A percentile compares a stretch with the other conserved stretches of the same genome.
These are phyloP conservation scores for Eurois occulta DNA, from an alignment of 2,888 invertebrate genomes.

Conservation along the genomic window DNA sequence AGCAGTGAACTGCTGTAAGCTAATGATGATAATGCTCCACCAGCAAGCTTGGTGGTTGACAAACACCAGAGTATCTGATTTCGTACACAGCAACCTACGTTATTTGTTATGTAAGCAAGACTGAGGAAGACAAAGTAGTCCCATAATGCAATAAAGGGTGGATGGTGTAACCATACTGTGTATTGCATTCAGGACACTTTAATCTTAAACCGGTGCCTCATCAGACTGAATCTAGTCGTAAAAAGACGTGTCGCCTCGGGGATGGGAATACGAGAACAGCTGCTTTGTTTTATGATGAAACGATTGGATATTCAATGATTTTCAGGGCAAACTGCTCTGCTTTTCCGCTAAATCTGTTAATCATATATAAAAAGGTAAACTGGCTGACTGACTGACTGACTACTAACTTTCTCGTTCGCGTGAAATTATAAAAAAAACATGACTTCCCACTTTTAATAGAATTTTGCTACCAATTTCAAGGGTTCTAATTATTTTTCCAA, in stretches of 20 bases:
- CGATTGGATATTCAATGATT: background rate
- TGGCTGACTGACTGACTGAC: too few species aligned
- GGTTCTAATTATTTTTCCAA: too few species aligned
- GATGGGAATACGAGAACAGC: background rate
- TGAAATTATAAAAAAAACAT: too few species aligned
- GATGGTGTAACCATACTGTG: constrained; percentile 48
- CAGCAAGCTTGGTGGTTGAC: background rate
- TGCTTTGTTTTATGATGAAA: background rate
- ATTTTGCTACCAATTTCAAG: too few species aligned
- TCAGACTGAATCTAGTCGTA: too few species aligned
- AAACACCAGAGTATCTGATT: background rate
- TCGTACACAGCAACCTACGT: background rate
- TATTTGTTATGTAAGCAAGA: constrained; percentile 9
- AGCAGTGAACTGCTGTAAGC: background rate
- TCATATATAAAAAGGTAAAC: too few species aligned
- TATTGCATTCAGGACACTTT: constrained; percentile 2
- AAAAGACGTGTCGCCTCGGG: background rate
- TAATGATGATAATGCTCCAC: background rate
- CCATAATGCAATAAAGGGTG: constrained; percentile 74
- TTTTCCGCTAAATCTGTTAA: background rate
- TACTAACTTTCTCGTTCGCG: too few species aligned
- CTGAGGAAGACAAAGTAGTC: constrained; percentile 59
- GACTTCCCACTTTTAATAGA: too few species aligned
- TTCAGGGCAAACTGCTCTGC: background rate
- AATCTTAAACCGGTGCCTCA: background rate